Evolutionary conservation across 2,797 vertebrate genomes (phyloP).

Genomic region (Cossypha heuglini): DNA sequence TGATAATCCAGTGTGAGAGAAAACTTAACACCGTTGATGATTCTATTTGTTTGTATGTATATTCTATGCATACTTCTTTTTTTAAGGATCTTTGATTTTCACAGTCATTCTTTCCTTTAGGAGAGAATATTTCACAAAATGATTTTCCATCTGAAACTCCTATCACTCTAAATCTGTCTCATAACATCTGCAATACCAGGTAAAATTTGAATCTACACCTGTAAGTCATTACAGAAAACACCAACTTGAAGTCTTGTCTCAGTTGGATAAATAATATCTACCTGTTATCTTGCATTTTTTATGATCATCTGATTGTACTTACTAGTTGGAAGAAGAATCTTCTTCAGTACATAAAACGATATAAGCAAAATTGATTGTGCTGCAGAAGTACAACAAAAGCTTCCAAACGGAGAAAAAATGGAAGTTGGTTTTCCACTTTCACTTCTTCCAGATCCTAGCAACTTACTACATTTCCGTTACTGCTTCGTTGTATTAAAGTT

Average conservation of each 20-base stretch:
- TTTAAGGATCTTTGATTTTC: conserved; percentile 50
- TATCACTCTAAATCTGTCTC: conserved; percentile 76
- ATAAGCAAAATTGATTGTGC: neutral
- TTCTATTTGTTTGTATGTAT: neutral
- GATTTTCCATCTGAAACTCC: conserved; percentile 74
- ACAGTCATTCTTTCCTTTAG: conserved; percentile 68
- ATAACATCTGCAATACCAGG: conserved; percentile 77
- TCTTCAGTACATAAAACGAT: neutral
- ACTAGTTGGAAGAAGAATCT: neutral
- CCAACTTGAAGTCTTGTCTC: conserved; percentile 43
- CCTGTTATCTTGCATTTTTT: neutral
- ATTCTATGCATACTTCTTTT: conserved; percentile 22
- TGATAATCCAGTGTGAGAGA: neutral
- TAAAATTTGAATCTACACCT: conserved; percentile 56
- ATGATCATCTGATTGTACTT: neutral
- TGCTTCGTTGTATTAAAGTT: neutral
- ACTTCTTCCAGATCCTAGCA: neutral
- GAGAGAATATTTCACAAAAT: conserved; percentile 70
- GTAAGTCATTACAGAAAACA: conserved; percentile 20
- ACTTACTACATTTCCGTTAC: neutral
- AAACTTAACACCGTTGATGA: neutral
- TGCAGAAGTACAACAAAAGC: neutral
- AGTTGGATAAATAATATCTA: neutral
- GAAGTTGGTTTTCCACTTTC: neutral
- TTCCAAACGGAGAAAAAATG: neutral